phyloP scores from a whole-genome alignment of 2,797 vertebrate genomes.

The Emys orbicularis region DNA sequence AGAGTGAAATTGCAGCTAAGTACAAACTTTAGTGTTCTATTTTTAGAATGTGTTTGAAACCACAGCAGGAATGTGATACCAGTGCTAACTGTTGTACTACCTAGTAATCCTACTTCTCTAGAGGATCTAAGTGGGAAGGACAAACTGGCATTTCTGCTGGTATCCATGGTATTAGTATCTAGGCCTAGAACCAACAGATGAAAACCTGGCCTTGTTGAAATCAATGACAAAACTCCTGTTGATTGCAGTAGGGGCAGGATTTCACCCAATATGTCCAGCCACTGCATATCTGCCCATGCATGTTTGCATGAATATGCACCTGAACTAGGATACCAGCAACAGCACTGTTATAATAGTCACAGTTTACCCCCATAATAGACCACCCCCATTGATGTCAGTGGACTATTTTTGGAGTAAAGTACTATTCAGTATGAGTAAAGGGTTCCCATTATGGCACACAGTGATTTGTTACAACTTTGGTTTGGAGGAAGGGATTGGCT shows the following conservation, averaged over 20 bases:
- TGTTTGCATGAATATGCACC: neutral
- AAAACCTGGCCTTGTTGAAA: neutral
- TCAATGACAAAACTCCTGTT: neutral
- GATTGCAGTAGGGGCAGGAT: neutral
- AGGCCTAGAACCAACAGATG: neutral
- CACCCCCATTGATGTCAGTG: slow-evolving; percentile 21
- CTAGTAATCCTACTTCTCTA: neutral
- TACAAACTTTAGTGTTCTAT: neutral
- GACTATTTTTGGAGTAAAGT: slow-evolving; percentile 18
- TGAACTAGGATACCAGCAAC: slow-evolving; percentile 18
- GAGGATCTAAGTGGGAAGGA: neutral
- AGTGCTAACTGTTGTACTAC: neutral
- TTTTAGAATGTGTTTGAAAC: neutral
- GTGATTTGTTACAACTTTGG: neutral
- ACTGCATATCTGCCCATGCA: neutral
- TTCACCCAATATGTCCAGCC: fast-evolving
- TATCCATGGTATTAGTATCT: neutral
- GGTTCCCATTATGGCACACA: neutral
- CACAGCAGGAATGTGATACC: neutral
- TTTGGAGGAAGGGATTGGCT: neutral
- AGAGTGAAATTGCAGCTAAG: slow-evolving; percentile 4
- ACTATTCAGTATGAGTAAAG: neutral
- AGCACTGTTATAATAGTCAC: neutral
- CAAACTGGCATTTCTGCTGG: neutral
- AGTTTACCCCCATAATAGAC: slow-evolving; percentile 18